Evolutionary conservation across 2,113 vertebrate genomes (phyloP).

Genomic region (Lota lota): DNA sequence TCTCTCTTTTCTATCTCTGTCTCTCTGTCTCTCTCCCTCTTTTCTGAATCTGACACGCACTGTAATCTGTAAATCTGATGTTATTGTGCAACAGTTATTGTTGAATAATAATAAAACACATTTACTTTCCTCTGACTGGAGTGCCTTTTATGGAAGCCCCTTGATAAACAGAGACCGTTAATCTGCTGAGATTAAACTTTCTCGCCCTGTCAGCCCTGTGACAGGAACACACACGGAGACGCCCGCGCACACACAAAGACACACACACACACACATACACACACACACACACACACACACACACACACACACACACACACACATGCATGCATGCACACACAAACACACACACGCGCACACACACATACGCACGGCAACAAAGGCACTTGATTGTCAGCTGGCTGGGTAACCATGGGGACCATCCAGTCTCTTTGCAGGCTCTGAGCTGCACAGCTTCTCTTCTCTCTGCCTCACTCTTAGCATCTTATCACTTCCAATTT

Average conservation of each 20-base stretch:
- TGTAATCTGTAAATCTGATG: too few relatives aligned
- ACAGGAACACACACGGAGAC: constrained; percentile 24
- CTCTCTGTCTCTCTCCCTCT: background rate
- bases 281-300: background rate
- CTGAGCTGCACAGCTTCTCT: background rate
- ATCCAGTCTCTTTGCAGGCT: constrained; percentile 16
- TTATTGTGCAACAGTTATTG: too few relatives aligned
- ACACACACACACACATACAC: too few relatives aligned
- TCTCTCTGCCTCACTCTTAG: background rate
- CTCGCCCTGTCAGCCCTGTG: constrained; percentile 49
- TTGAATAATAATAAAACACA: constrained; percentile 2
- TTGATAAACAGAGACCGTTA: constrained; percentile 60
- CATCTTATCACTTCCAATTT: too few relatives aligned
- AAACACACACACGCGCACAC: background rate
- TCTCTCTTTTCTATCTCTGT: background rate
- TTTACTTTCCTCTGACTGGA: background rate
- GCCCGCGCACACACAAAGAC: constrained; percentile 17
- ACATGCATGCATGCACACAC: background rate
- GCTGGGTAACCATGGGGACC: constrained; percentile 66
- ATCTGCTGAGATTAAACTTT: constrained; percentile 63
- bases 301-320: constrained; percentile 18
- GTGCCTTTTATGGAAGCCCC: constrained; percentile 40
- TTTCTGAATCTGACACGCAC: background rate
- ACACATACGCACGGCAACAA: constrained; percentile 25
- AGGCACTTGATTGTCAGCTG: constrained; percentile 62